These are phyloP conservation scores for Trichechus manatus DNA, from an alignment of 2,113 vertebrate genomes.

Conservation along the genomic window DNA sequence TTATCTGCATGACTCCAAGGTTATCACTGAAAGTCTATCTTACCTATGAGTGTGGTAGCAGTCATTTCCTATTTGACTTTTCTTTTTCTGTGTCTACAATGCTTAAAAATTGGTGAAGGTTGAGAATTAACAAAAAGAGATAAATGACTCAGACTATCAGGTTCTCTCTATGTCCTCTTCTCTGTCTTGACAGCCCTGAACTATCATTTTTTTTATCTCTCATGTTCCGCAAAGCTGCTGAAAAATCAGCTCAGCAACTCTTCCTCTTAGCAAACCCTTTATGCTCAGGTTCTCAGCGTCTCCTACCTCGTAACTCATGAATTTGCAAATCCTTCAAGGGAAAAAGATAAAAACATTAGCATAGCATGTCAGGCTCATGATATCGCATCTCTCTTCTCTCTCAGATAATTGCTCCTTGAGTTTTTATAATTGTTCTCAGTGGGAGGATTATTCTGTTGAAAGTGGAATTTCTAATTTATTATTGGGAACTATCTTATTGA, in stretches of 20 bases:
- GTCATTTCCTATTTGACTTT: neutral
- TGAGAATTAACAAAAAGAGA: conserved; percentile 1
- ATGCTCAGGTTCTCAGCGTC: neutral
- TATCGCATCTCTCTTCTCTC: neutral
- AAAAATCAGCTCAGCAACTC: neutral
- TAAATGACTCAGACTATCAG: neutral
- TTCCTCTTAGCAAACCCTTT: neutral
- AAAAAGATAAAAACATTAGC: neutral
- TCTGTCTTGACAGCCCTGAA: neutral
- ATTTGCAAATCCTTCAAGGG: neutral
- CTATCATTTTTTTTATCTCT: neutral
- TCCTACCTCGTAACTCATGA: neutral
- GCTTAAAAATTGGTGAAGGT: neutral
- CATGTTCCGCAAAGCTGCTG: neutral
- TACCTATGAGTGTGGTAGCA: neutral
- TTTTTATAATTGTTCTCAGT: neutral
- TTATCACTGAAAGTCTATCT: neutral
- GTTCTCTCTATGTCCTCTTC: neutral
- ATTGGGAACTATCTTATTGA: neutral
- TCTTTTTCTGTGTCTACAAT: neutral
- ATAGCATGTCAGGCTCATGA: neutral
- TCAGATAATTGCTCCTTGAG: no score
- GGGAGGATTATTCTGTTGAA: neutral
- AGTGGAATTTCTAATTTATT: neutral
- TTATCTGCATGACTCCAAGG: neutral